Evolutionary conservation across 2,113 vertebrate genomes (phyloP), one percentile per base, ranked within the genome.

Genomic region (Boleophthalmus pectinirostris): DNA sequence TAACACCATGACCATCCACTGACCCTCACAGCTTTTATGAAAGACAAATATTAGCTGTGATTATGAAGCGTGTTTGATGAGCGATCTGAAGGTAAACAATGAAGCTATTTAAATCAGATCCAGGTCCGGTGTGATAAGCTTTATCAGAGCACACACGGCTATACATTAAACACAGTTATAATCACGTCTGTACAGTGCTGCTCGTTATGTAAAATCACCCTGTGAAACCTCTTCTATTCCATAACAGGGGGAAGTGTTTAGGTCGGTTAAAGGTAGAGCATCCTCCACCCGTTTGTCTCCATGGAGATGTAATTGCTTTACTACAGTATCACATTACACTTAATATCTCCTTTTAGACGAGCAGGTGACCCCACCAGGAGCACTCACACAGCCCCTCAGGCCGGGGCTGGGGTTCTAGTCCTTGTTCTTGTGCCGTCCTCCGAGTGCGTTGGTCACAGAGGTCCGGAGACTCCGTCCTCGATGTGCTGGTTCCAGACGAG

Each of bases 31-130:
- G 61, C 53, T 57, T 35, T 70, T 47, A 65, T 0, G 18, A 68
- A 68, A 70, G 57, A 2, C 61, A 76, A 54, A 54, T 9, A 54
- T 54, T 54, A 54, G n/a, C 8, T n/a, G 51, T 54, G 51, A 54
- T 54, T 54, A 54, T 21, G 51, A 54, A 69, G 69, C 66, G 66
- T 72, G 51, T 75, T 81, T 78, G 54, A 64, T 18, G 53, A 75
- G 49, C 54, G 60, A 65, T 69, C 68, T 77, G 45, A 65, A 25
- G 5, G 13, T 24, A 66, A 21, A 66, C 65, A 38, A 11, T 64
- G 33, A 66, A 60, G 43, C 16, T 43, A 25, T 18, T 23, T 24
- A 72, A 61, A 46, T 53, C 4, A 9, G 9, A 64, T 47, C 8
- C 10, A 3, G 65, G n/a, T 68, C 63, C 0, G 0, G 25, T 25